These are phyloP conservation scores for Gymnothorax reevesii DNA, from an alignment of 2,797 vertebrate genomes.

Conservation along the genomic window DNA sequence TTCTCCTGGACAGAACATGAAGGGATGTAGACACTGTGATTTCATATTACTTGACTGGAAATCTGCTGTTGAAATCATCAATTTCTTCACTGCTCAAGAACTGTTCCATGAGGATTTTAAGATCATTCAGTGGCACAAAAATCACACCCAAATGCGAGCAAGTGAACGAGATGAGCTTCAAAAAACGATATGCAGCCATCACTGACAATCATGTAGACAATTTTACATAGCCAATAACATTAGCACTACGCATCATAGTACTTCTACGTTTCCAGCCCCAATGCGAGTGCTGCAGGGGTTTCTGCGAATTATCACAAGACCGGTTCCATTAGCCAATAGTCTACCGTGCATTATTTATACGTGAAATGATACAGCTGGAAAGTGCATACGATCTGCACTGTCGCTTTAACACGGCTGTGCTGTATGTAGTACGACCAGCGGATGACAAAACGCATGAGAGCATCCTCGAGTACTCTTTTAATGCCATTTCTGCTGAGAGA, in stretches of 20 bases:
- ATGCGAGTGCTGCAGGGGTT: not conserved
- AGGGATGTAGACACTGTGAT: no score
- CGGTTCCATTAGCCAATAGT: not conserved
- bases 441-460: conserved; percentile 28
- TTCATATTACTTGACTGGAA: no score
- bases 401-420: conserved; percentile 28
- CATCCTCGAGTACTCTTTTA: conserved; percentile 15
- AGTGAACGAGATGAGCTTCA: not conserved
- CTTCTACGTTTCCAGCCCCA: not conserved
- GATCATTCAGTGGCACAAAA: not conserved
- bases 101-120: no score
- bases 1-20: no score
- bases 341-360: not conserved
- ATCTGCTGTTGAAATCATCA: no score
- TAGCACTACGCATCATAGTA: not conserved
- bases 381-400: conserved; percentile 10
- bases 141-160: not conserved
- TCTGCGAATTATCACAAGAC: not conserved
- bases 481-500: conserved; percentile 20
- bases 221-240: not conserved
- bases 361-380: not conserved
- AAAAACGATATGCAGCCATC: not conserved
- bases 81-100: no score
- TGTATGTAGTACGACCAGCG: conserved; percentile 26
- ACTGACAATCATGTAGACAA: not conserved